Base-by-base conservation (phyloP, 2,797 vertebrate species). In the Sparus aurata region DNA sequence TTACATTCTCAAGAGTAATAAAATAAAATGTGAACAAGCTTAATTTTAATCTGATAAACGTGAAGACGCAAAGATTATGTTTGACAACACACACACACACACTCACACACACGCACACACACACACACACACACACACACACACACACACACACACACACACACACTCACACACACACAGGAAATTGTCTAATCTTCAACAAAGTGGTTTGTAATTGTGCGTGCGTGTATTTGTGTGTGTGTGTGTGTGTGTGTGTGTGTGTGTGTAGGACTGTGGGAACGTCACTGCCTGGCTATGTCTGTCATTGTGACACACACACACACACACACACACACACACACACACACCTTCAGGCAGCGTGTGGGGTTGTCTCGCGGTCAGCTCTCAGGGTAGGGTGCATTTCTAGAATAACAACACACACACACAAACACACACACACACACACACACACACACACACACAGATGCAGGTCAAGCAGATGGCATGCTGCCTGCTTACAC, bases 341-440 rank as follows among this genome's bases (percentile, higher is more conserved):
- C 73, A 62, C 73, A 25, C 57, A 50, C 53, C 62, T 83, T 59
- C 38, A 62, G 84, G 58, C 58, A 9, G 18, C 47, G 77, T 72
- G 73, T 77, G 88, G 84, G 87, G 90, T 91, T 90, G 90, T 85
- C 70, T 77, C 47, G 69, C 68, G 85, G 90, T 90, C 90, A 91
- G 25, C 55, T 86, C 73, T 85, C 77, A 50, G 73, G 62, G 50
- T 53, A 34, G 75, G 79, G 70, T 18, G 27, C 2, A n/a, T 72
- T 67, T 68, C 23, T 12, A 66, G 41, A 59, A 45, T n/a, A 49
- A 45, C 18, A 43, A 57, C 54, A 64, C 62, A 45, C 41, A 23
- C 50, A 50, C 17, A 9, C 2, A 70, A 57, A 58, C 59, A 79
- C 41, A 73, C 34, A 27, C 57, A 59, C 57, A 38, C 57, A 59